Percentiles rank a stretch among this genome's conserved stretches.
Conservation (phyloP, 2,113 vertebrate species). For the Pycnonotus jocosus region DNA sequence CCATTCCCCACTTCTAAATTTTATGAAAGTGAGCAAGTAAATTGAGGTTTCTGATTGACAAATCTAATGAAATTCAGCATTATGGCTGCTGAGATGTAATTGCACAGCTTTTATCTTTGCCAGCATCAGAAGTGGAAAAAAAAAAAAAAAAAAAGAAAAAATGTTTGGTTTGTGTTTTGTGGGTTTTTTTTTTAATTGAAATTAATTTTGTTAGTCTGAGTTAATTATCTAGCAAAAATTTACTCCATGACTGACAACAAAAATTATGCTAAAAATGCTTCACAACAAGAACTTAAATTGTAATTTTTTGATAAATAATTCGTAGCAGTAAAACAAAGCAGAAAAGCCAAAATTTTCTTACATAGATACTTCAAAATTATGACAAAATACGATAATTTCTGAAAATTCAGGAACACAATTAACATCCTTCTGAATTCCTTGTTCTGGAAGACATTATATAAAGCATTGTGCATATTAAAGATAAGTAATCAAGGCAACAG, state of each 20-base stretch:
- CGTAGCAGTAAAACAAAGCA: neutral
- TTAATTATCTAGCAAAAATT: neutral
- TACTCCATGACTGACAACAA: neutral
- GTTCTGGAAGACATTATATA: neutral
- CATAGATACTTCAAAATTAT: neutral
- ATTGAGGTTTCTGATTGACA: slow-evolving; percentile 45
- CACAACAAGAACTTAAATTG: neutral
- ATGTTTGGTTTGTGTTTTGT: neutral
- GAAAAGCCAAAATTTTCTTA: neutral
- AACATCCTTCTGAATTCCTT: neutral
- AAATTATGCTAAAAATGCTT: neutral
- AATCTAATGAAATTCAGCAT: slow-evolving; percentile 23
- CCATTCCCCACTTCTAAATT: neutral
- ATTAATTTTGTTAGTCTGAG: neutral
- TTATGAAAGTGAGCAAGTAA: slow-evolving; percentile 5
- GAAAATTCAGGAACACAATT: neutral
- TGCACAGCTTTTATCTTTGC: slow-evolving; percentile 15
- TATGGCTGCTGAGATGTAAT: neutral
- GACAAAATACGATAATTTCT: neutral
- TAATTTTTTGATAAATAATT: neutral
- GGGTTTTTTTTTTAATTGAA: neutral
- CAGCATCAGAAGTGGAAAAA: neutral
- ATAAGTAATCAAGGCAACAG: neutral
- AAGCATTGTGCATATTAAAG: neutral
- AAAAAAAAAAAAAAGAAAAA: neutral